phyloP scores from a whole-genome alignment of 2,113 vertebrate species.

The Cathartes aura region DNA sequence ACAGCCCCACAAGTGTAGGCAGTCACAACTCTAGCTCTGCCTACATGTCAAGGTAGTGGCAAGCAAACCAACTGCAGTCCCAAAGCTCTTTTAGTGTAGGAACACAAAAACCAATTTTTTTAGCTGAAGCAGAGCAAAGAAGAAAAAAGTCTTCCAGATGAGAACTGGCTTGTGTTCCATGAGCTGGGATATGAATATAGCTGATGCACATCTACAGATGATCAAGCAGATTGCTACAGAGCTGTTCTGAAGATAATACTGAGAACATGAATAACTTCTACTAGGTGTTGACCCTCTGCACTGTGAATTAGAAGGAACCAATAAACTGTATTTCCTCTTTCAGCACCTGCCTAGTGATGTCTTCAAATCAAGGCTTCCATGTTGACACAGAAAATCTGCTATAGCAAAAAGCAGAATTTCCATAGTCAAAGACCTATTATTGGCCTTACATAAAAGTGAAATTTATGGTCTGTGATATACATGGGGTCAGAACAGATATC shows the following conservation, averaged over 20 bases:
- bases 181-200: neutral
- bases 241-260: neutral
- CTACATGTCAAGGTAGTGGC: neutral
- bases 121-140: neutral
- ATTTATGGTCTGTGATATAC: neutral
- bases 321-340: neutral
- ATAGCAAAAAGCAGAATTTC: neutral
- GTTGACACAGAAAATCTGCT: neutral
- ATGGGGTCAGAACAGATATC: neutral
- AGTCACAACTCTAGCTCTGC: neutral
- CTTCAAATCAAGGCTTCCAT: neutral
- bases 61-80: neutral
- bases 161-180: neutral
- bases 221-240: neutral
- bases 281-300: neutral
- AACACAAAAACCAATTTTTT: accelerated
- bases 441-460: neutral
- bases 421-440: neutral
- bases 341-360: neutral
- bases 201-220: neutral
- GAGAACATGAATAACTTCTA: neutral
- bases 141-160: neutral
- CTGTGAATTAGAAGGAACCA: neutral
- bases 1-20: neutral
- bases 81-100: neutral